These are phyloP conservation scores for Polymixis flavicincta DNA, from an alignment of 2,888 invertebrate species.

Conservation along the genomic window DNA sequence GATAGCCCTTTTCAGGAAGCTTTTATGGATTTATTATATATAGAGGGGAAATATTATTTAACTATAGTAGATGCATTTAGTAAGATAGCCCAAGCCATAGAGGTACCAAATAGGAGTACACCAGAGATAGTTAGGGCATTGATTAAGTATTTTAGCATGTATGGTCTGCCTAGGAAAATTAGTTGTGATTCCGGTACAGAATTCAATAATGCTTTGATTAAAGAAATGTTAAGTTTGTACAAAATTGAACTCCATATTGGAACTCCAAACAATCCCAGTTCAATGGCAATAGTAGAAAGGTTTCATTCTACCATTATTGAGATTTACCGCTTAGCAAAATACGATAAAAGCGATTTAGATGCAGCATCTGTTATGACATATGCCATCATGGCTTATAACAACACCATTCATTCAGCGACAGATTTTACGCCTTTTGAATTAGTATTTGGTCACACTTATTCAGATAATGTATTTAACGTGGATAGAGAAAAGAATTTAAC, in stretches of 20 bases:
- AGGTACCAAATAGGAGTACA: not conserved
- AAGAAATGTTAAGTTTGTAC: no score
- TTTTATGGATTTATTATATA: not conserved
- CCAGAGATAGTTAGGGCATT: not conserved
- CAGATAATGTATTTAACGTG: not conserved
- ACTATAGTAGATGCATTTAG: slow-evolving; percentile 5
- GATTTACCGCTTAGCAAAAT: not conserved
- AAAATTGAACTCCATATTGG: not conserved
- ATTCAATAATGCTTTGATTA: not conserved
- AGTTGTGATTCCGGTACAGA: not conserved
- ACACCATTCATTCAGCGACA: not conserved
- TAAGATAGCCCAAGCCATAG: slow-evolving; percentile 1
- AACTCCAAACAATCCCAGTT: slow-evolving; percentile 1
- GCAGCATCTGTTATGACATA: not conserved
- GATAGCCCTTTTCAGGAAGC: not conserved
- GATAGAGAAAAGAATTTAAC: not conserved
- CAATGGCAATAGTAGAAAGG: not conserved
- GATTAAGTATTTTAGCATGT: not conserved
- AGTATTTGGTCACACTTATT: not conserved
- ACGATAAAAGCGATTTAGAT: not conserved
- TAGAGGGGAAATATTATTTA: not conserved
- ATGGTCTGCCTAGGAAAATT: not conserved
- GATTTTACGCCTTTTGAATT: not conserved
- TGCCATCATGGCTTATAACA: not conserved
- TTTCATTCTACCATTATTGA: slow-evolving; percentile 1